Base-by-base conservation (phyloP, 2,113 vertebrate genomes). In the Petaurus breviceps region DNA sequence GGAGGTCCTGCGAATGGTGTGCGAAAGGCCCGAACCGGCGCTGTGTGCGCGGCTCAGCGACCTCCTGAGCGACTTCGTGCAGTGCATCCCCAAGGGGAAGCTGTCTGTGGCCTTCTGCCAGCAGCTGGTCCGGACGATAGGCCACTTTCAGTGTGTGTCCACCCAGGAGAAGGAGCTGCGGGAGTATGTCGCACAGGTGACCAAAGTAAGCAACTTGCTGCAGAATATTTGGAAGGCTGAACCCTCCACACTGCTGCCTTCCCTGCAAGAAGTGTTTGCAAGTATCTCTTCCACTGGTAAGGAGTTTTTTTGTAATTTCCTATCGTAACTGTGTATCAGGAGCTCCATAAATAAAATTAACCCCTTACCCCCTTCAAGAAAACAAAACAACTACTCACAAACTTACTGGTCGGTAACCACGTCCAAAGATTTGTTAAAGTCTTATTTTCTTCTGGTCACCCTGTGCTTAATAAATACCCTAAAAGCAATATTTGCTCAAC, bases 221-320 rank as follows among this genome's bases (percentile, higher is more conserved):
- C 99, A 99, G 97, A 99, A 99, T 97, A 99, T 99, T 98, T 99
- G 99, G 99, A 99, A 99, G 98, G 99, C 99, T 0, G 99, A 99
- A 95, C 99, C 99, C 3, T 98, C 99, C 90, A 99, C 99, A 0
- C 98, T 99, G 97, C 98, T 99, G 90, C 99, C 99, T 6, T 99
- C 99, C 1, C 97, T 99, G 94, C 99, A 99, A 98, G 99, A 99
- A 96, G 99, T 99, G 14, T 99, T 99, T 94, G 99, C 99, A 3
- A 99, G 99, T 95, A 99, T 99, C 96, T 99, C 99, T 6, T 99
- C 99, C 61, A 99, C 99, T 93, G 99, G 99, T 99, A 97, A 99
- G 98, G 57, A 46, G 57, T 14, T 3, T 37, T 11, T 2, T 37
- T 28, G 24, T 10, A 61, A 37, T 14, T 31, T 68, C 12, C 28